These are phyloP conservation scores for Protosalanx chinensis DNA, from an alignment of 2,797 vertebrate genomes.

Conservation along the genomic window DNA sequence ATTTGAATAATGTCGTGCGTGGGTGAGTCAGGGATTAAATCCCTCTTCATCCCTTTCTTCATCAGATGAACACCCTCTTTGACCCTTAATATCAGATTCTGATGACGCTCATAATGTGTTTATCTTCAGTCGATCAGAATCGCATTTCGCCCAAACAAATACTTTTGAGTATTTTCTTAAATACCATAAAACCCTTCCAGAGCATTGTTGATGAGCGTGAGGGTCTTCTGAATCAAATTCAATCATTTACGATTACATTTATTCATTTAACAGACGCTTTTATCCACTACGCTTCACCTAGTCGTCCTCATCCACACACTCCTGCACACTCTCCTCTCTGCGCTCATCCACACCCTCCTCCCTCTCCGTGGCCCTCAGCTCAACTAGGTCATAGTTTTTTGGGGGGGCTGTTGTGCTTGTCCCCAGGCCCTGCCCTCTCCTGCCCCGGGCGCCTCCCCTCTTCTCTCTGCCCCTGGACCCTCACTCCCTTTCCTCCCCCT, in stretches of 20 bases:
- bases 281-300: no score
- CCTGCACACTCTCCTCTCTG: background rate
- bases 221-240: no score
- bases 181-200: no score
- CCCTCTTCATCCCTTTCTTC: conserved; percentile 21
- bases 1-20: conserved; percentile 39
- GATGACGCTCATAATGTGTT: conserved; percentile 45
- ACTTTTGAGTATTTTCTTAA: background rate
- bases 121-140: conserved; percentile 28
- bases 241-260: no score
- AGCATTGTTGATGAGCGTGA: no score
- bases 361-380: conserved; percentile 12
- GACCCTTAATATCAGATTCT: conserved; percentile 33
- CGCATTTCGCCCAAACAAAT: no score
- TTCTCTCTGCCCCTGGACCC: no score
- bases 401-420: conserved; percentile 29
- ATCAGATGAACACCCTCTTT: conserved; percentile 37
- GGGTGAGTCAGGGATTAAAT: conserved; percentile 40
- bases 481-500: no score
- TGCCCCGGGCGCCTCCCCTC: background rate
- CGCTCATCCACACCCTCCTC: background rate
- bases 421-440: background rate
- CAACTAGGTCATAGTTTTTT: conserved; percentile 23
- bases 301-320: no score
- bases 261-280: no score